Evolutionary conservation across 2,888 invertebrate genomes (phyloP).

Genomic region (Incurvaria masculella): DNA sequence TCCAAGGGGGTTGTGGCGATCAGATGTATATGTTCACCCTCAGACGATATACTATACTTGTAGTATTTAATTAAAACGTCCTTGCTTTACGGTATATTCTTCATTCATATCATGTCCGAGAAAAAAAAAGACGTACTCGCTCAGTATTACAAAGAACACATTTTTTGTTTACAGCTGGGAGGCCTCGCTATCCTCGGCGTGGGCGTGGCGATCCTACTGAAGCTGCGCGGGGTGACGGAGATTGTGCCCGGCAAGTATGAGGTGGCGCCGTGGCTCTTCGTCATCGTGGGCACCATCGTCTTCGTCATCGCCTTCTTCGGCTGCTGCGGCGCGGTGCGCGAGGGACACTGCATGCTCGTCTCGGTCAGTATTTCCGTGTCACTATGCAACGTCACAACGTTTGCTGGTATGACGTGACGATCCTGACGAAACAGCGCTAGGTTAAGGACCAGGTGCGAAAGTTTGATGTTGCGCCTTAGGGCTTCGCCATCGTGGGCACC

Average conservation of each 20-base stretch:
- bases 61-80: no score
- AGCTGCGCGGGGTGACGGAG: constrained; percentile 50
- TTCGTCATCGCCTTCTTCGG: constrained; percentile 86
- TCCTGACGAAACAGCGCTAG: background rate
- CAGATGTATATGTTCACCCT: no score
- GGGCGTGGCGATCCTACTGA: constrained; percentile 62
- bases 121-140: no score
- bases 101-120: no score
- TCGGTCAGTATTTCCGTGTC: no score
- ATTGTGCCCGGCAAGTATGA: constrained; percentile 43
- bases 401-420: background rate
- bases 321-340: constrained; percentile 86
- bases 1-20: no score
- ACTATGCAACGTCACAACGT: background rate
- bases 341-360: constrained; percentile 85
- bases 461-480: no score
- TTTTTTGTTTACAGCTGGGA: constrained; percentile 67
- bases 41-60: no score
- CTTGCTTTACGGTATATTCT: no score
- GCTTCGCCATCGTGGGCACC: constrained; percentile 60
- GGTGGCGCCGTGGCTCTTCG: constrained; percentile 62
- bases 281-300: constrained; percentile 66
- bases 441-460: no score
- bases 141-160: no score
- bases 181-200: constrained; percentile 66